A percentile compares a stretch with the other conserved stretches of the same genome.
Conservation (phyloP, 2,888 invertebrate genomes). For the Ariolimax columbianus region DNA sequence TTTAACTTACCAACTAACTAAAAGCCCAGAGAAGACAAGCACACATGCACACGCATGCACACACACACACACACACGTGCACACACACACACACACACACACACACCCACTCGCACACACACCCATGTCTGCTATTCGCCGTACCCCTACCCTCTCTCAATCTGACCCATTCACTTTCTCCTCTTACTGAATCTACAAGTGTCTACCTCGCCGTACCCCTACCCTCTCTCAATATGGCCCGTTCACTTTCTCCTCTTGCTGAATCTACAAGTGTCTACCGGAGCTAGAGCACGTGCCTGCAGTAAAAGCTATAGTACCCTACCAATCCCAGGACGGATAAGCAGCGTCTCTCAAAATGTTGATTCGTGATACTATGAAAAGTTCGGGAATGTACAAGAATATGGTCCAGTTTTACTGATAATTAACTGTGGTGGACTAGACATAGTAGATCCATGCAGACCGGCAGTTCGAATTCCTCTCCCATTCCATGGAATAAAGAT, state of each 20-base stretch:
- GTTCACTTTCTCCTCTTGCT: neutral
- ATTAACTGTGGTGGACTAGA: slow-evolving; percentile 18
- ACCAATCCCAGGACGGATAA: neutral
- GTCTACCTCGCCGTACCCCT: neutral
- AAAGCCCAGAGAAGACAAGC: too few relatives aligned
- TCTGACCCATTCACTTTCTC: neutral
- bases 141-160: neutral
- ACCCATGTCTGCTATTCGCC: neutral
- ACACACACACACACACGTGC: too few relatives aligned
- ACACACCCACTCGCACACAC: too few relatives aligned
- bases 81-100: too few relatives aligned
- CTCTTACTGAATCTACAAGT: too few relatives aligned
- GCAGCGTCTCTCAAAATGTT: neutral
- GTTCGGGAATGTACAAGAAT: neutral
- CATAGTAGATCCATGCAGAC: neutral
- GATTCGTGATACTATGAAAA: slow-evolving; percentile 18
- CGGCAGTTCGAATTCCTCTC: neutral
- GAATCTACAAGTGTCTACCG: slow-evolving; percentile 1
- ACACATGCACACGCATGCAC: too few relatives aligned
- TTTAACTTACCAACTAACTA: too few relatives aligned
- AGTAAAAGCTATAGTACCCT: neutral
- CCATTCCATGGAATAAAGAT: neutral
- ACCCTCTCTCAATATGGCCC: neutral
- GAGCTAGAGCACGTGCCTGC: neutral
- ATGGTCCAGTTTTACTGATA: slow-evolving; percentile 14